Evolutionary conservation across 2,797 vertebrate species (phyloP), one percentile per base, ranked within the genome.

Genomic region (Hydrophis major): DNA sequence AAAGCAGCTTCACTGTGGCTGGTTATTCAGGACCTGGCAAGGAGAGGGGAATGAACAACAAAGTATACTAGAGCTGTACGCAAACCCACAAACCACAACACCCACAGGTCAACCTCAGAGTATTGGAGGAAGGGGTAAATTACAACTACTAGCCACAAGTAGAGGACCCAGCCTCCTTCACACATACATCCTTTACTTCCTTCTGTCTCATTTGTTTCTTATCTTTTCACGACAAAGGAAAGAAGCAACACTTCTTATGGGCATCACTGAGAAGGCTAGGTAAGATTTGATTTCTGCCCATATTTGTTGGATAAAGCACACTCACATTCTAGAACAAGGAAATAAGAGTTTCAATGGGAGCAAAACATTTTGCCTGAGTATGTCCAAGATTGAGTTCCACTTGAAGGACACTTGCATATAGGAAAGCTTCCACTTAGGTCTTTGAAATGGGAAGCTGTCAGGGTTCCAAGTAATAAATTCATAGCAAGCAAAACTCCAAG

Each of bases 31-130:
- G 94, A 94, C 93, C 96, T 96, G 97, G 95, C 93, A 63, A 95
- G 90, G 96, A 96, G 91, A 96, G 96, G 95, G 96, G 96, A 96
- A 96, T 96, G 96, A 95, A 83, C 86, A 95, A 94, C 87, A 18
- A 89, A 95, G 95, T 96, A 95, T 96, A 95, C 69, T 66, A 66
- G 90, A 91, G 66, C 42, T 86, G 95, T 94, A 95, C 96, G 97
- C 91, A 90, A 94, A 94, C 88, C 95, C 96, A 95, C 96, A 97
- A 96, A 97, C 96, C 96, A 94, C 96, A 96, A 94, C 0, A 6
- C 95, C 96, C 96, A 97, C 96, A 96, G 94, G 94, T 95, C 95
- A 0, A 96, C 94, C 93, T 96, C 95, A 95, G 96, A 97, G 97
- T 96, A 96, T 95, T 5, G 90, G 96, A 96, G 95, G 56, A 4